Base-by-base conservation (phyloP, 2,888 invertebrate genomes). In the Ectemnius continuus region DNA sequence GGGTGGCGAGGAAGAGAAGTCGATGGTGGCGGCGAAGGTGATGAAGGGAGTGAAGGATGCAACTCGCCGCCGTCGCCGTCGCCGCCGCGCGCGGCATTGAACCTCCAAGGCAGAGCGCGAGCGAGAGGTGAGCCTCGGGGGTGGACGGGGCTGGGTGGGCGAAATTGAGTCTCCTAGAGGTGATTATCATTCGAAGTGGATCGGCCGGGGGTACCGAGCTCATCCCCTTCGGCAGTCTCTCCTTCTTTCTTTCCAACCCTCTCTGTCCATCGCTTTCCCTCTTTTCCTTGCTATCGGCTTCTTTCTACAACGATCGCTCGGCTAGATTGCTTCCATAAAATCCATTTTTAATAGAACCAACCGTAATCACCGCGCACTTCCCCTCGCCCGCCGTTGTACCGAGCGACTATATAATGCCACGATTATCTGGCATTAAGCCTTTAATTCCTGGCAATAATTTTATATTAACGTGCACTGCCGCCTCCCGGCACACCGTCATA, bases 101-200 rank as follows among this genome's bases (percentile, higher is more conserved):
- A 84, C 80, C 83, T 84, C 83, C 81, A 73, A 82, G 80, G 82
- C 72, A 79, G 66, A 36, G 36, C 36, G 36, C 75, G 78, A 52
- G 16, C 60, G 65, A 73, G 36, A 36, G 79, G 73, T 70, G 71
- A 73, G 73, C 66, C 47, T 65, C 69, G 73, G 73, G 74, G 73
- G 74, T 65, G 59, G 76, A 75, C 65, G 36, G 36, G 36, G 36
- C 3, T 36, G 36, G 70, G 72, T 70, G 80, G 83, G 79, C 84
- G 83, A 88, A 88, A 88, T 89, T 87, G 87, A 88, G 88, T 88
- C 88, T 88, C 85, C 85, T 81, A 81, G 83, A 85, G 86, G 88
- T 87, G 89, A 89, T 89, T 89, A 89, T 88, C 86, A 88, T 88
- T 87, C 84, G 87, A 85, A 86, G 88, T 84, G 86, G 84, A 87